Evolutionary conservation across 35 echinoderm and acorn worm species (phyloP), one percentile per base, ranked within the genome.

Genomic region (Apostichopus japonicus): DNA sequence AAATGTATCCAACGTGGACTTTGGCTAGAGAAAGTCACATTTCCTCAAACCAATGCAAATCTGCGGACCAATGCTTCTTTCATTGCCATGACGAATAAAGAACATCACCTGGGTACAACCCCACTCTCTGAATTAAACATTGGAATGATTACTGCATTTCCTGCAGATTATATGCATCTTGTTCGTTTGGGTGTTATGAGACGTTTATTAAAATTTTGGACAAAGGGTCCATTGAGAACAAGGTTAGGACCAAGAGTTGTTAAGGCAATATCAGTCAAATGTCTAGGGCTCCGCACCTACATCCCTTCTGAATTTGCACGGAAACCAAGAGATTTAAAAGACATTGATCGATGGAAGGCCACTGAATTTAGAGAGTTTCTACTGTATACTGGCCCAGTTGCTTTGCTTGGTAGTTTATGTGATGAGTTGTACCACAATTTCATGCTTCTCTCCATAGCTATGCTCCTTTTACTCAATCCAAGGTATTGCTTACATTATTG

Each of bases 121-220:
- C 90, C 90, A 53, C 73, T 95, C 6, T 77, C 51, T 23, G 70
- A 78, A 15, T 53, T 95, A 73, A 6, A 23, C 5, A 65, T 89
- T n/a, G 77, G 76, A 25, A 65, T 92, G 72, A 77, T 95, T 1
- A 25, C 72, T 14, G 71, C 63, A 10, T 96, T 96, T 54, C 95
- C 95, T 21, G 54, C 82, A 13, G 95, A 96, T 61, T 94, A 94
- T 53, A 96, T 96, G 95, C 95, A 96, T 77, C 65, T 96, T 14
- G 90, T 96, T 27, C 94, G 92, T 82, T 55, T 96, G 5, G 95
- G 95, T 33, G 90, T 91, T 6, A 92, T 77, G 23, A 90, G 87
- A 33, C 84, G 79, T 61, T 44, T 96, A 25, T 16, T 96, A 10
- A 72, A 57, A 25, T 59, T 93, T 7, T 94, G 95, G 95, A 86